Evolutionary conservation across 2,797 vertebrate species (phyloP).

Genomic region (Antennarius maculatus): DNA sequence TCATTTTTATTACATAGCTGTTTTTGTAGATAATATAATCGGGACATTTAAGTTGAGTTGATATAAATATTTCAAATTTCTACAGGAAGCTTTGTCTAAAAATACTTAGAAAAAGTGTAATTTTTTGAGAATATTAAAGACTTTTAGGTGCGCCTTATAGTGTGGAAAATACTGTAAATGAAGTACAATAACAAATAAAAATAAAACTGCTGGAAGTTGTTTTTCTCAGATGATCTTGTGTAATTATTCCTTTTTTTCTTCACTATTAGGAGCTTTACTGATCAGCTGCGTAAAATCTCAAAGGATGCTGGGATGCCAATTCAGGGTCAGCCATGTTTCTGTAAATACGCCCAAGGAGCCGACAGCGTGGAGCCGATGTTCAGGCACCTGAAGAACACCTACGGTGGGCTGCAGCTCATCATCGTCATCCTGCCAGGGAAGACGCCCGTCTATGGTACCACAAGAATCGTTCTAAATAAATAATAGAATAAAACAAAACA

Average conservation of each 20-base stretch:
- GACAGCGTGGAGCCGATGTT: constrained; percentile 99
- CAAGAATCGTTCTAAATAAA: not conserved
- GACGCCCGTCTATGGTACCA: constrained; percentile 93
- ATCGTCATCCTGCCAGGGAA: constrained; percentile 97
- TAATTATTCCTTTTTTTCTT: not conserved
- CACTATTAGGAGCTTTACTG: constrained; percentile 78
- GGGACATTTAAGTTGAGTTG: no score
- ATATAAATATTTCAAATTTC: no score
- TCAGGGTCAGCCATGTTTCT: constrained; percentile 97
- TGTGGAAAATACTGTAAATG: no score
- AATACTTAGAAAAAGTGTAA: no score
- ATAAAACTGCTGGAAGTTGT: no score
- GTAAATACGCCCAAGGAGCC: constrained; percentile 96
- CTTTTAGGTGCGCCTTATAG: no score
- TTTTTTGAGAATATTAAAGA: no score
- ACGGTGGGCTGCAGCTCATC: constrained; percentile 94
- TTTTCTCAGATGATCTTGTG: not conserved
- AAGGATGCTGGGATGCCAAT: constrained; percentile 98
- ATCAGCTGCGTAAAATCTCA: constrained; percentile 97
- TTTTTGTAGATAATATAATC: no score
- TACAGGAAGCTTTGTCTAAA: no score
- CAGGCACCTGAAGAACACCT: constrained; percentile 95
- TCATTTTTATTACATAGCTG: no score
- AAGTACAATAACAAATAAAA: no score
- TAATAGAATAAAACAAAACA: no score